These are phyloP conservation scores for Rhizoglyphus robini DNA, from an alignment of 1,140 invertebrate genomes.

Conservation along the genomic window DNA sequence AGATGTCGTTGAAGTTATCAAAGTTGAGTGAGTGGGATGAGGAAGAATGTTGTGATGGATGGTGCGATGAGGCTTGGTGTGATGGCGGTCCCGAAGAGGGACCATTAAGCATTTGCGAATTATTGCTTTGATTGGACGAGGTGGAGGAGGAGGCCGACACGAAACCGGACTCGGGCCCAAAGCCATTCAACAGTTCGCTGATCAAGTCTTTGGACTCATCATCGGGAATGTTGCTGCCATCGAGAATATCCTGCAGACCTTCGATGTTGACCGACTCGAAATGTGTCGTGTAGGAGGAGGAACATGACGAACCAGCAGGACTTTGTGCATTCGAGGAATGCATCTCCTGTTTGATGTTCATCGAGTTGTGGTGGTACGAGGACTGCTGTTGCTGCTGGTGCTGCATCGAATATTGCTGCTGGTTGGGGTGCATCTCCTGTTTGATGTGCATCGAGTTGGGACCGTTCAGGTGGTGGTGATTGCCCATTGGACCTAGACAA, in stretches of 20 bases:
- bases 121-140: neutral
- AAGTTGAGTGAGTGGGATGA: neutral
- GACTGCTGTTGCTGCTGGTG: neutral
- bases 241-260: neutral
- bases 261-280: neutral
- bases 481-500: too few species aligned
- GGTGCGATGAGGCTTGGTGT: neutral
- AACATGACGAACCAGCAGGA: neutral
- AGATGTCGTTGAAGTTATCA: neutral
- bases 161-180: neutral
- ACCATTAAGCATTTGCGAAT: neutral
- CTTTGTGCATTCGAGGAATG: neutral
- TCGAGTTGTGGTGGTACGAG: neutral
- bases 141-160: neutral
- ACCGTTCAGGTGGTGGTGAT: too few species aligned
- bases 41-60: neutral
- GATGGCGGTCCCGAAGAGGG: neutral
- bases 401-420: neutral
- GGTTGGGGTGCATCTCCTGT: neutral
- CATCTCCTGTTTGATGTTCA: neutral
- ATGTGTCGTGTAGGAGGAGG: neutral
- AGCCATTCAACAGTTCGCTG: neutral
- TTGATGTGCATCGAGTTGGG: too few species aligned
- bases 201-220: neutral
- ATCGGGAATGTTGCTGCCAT: neutral